Base-by-base conservation (phyloP, 2,888 invertebrate species). In the Sarcophaga carnaria region DNA sequence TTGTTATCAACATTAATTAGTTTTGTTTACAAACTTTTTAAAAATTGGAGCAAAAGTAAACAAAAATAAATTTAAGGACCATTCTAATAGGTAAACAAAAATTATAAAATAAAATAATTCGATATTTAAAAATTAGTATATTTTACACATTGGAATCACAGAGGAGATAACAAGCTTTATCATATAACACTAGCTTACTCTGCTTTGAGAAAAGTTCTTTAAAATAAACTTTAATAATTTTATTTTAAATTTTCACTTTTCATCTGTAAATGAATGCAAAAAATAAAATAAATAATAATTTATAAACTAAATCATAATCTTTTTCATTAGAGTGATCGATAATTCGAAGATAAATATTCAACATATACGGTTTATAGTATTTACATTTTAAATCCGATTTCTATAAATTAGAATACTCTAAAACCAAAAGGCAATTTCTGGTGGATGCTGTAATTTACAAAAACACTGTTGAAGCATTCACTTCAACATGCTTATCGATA, bases 181-280 rank as follows among this genome's bases (percentile, higher is more conserved):
- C 60, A 75, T 49, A n/a, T 54, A 62, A 54, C 60, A 54, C 54
- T 17, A 80, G 82, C 74, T 85, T 88, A 82, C 80, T 75, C 71
- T 80, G 47, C 17, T 22, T 71, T 60, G 17, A 64, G 59, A 77
- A 84, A 86, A 84, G 67, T 6, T 81, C 20, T 79, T 79, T 84
- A 81, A 82, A 82, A 85, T 67, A 82, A 67, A 84, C 45, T 4
- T 17, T 69, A 3, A 76, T 54, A n/a, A 47, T 67, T 54, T 62
- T 78, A 81, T 69, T 76, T 79, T 81, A 81, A 79, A 81, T 64
- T 79, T 85, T 88, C 88, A 89, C 85, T 89, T 90, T 89, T 91
- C 91, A 89, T 90, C 91, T 91, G 90, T 12, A 91, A 90, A 88
- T 89, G 62, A 85, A 81, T 83, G 77, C 83, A 67, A 87, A 83